These are phyloP conservation scores for Wasmannia auropunctata DNA, from an alignment of 1,140 invertebrate genomes.

Conservation along the genomic window DNA sequence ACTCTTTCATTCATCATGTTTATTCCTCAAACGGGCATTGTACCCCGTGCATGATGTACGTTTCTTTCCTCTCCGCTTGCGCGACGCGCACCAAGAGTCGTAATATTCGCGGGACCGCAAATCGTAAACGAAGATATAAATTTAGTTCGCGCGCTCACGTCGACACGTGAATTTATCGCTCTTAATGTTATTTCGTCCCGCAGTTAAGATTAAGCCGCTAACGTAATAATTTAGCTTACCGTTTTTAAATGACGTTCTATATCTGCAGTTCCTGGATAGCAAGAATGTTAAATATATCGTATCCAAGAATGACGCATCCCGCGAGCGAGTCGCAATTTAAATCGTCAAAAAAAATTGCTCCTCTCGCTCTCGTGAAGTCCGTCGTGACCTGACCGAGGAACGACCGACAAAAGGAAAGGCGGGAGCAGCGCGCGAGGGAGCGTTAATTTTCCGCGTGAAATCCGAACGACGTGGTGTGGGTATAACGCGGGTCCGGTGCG, in stretches of 20 bases:
- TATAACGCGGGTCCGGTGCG: background rate
- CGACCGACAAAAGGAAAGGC: background rate
- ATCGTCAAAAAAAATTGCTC: background rate
- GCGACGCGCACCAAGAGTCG: slow-evolving; percentile 34
- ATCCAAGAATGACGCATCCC: background rate
- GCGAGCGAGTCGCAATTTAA: background rate
- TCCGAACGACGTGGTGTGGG: background rate
- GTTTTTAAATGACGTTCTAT: background rate
- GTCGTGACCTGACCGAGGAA: background rate
- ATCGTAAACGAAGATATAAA: slow-evolving; percentile 54
- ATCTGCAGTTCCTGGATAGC: background rate
- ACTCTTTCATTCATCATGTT: slow-evolving; percentile 73
- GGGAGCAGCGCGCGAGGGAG: background rate
- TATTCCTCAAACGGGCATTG: slow-evolving; percentile 63
- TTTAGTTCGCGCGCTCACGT: slow-evolving; percentile 5
- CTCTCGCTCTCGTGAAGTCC: background rate
- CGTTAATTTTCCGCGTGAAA: slow-evolving; percentile 45
- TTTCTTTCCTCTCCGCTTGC: slow-evolving; percentile 49
- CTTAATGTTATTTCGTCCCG: background rate
- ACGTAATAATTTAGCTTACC: slow-evolving; percentile 2
- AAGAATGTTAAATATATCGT: background rate
- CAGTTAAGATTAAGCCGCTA: background rate
- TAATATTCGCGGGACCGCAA: slow-evolving; percentile 47
- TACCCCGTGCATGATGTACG: slow-evolving; percentile 50
- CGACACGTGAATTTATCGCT: background rate